Evolutionary conservation across 2,888 invertebrate genomes (phyloP).

Genomic region (Nemurella pictetii): DNA sequence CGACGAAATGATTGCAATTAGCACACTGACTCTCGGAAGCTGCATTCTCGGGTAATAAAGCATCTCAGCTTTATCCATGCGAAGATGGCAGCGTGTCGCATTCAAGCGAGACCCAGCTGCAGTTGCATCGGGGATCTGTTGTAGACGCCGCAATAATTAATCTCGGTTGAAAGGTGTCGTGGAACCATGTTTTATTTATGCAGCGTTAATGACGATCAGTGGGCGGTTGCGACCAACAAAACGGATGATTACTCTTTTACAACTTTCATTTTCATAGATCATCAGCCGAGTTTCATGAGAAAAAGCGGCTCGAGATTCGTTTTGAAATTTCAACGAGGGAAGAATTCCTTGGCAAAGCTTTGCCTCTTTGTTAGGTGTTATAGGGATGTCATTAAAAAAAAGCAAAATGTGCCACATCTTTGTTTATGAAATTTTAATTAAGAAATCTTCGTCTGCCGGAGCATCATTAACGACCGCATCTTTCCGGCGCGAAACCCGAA

Average conservation of each 20-base stretch:
- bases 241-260: neutral
- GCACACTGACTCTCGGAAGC: neutral
- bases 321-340: neutral
- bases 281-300: neutral
- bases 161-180: neutral
- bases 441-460: neutral
- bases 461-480: neutral
- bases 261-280: neutral
- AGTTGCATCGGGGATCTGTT: too few species aligned
- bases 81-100: too few species aligned
- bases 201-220: neutral
- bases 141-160: too few species aligned
- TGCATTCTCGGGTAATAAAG: neutral
- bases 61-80: too few species aligned
- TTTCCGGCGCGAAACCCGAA: neutral
- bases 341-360: neutral
- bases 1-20: too few species aligned
- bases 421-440: neutral
- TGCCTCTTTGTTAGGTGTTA: neutral
- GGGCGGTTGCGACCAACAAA: neutral
- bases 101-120: too few species aligned
- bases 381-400: neutral
- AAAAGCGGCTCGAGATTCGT: neutral
- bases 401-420: neutral
- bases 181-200: neutral